Base-by-base conservation (phyloP, 2,888 invertebrate species). In the Aleiodes leptofemur region DNA sequence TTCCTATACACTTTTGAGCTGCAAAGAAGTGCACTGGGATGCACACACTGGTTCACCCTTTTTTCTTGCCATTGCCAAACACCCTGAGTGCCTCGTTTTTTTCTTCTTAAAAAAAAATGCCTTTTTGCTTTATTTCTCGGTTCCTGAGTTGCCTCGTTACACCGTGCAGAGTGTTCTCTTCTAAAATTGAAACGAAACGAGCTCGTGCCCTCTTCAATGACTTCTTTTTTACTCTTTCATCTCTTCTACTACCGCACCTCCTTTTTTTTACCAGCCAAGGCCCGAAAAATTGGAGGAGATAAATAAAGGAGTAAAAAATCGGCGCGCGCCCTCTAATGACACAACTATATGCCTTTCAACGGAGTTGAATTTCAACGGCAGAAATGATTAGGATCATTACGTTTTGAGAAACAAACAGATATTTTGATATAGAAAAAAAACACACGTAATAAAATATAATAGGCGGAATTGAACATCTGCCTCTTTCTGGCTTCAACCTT, bases 251-350 rank as follows among this genome's bases (percentile, higher is more conserved):
- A 23, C 38, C 5, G 8, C 64, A 2, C 64, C 16, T 9, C 56
- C 7, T 48, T 43, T 48, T 43, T 14, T 6, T 51, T 23, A 14
- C 2, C 23, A 1, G 23, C 23, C 23, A 23, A 23, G 23, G 23
- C 23, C 23, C 23, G 2, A 23, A 23, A 23, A 23, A 23, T 23
- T 23, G 23, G 23, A 23, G 1, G 23, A 23, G 23, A 23, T 23
- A 31, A n/a, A 29, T 31, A 51, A 34, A 31, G 23, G 13, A 31
- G n/a, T 51, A 29, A 68, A 53, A 68, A 31, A 68, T 23, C 23
- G 23, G 23, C 74, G 76, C 50, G 64, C 48, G 79, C 79, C 76
- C 76, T 23, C 84, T 84, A 80, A 84, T 87, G 86, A 84, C 82
- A 84, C 82, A 77, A 64, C 73, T 79, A 74, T 77, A 64, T 71